Base-by-base conservation (phyloP, 2,888 invertebrate species). In the Homarus gammarus region DNA sequence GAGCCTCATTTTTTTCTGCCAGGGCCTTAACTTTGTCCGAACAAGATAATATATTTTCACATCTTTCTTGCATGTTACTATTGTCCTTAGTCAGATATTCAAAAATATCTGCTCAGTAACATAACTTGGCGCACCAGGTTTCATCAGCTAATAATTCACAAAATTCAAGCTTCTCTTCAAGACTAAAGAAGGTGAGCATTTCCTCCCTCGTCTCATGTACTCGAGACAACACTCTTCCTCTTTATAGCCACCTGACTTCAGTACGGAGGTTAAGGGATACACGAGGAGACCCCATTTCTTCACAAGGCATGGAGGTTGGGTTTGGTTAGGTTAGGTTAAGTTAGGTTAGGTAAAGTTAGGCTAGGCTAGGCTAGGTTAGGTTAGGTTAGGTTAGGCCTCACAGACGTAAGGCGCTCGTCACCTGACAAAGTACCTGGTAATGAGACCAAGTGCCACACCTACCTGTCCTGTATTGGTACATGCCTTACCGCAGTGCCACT, bases 241-340 rank as follows among this genome's bases (percentile, higher is more conserved):
- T 36, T 77, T 36, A 77, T 40, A 77, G 40, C 77, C 40, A 1
- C 18, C 77, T 77, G n/a, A 77, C 77, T 77, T 77, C 49, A 38
- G 77, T 77, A 40, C 40, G 77, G 3, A 77, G 6, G 22, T 31
- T n/a, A 40, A 77, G 40, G 18, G 0, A 22, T 77, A 77, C 27
- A 5, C 22, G 77, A 38, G 18, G 0, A 38, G 77, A 36, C 44
- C 44, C 77, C 22, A 40, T 36, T 77, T 77, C 36, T 77, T 77
- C 49, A 77, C 77, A 44, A 36, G 22, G 77, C 77, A 36, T 33
- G 49, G 6, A 2, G 27, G n/a, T n/a, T n/a, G n/a, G n/a, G n/a
- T n/a, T n/a, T n/a, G n/a, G n/a, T n/a, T n/a, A n/a, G n/a, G n/a
- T n/a, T n/a, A n/a, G n/a, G n/a, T n/a, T n/a, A n/a, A n/a, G n/a